These are phyloP conservation scores for Chelonus insularis DNA, from an alignment of 1,140 invertebrate species.

Conservation along the genomic window DNA sequence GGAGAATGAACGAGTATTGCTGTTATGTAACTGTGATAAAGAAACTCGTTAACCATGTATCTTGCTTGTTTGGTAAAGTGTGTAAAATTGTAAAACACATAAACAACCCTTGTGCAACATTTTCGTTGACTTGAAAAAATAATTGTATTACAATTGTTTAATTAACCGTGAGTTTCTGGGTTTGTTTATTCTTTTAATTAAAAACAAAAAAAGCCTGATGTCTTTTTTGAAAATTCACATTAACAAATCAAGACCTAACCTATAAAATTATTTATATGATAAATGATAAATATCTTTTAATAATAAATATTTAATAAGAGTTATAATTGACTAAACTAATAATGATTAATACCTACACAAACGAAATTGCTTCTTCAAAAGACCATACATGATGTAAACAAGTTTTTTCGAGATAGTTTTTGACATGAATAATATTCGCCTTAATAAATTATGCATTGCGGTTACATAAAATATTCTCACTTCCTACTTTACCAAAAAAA, in stretches of 20 bases:
- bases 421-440: no score
- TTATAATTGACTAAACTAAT: no score
- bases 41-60: constrained; percentile 22
- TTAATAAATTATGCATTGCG: neutral
- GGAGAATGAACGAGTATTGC: constrained; percentile 21
- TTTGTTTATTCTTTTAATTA: no score
- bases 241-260: no score
- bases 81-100: neutral
- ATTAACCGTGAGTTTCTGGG: no score
- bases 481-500: neutral
- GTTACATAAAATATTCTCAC: neutral
- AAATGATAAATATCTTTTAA: no score
- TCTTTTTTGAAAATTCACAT: no score
- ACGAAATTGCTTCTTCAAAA: no score
- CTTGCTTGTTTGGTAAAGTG: neutral
- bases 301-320: no score
- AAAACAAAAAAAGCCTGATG: no score
- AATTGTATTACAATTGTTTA: neutral
- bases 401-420: neutral
- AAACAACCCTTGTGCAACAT: constrained; percentile 17
- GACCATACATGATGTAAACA: neutral
- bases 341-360: no score
- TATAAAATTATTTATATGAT: no score
- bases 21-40: constrained; percentile 19
- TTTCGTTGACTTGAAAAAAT: neutral